Conservation (phyloP, 2,888 invertebrate genomes). For the Stenodera caucasica region DNA sequence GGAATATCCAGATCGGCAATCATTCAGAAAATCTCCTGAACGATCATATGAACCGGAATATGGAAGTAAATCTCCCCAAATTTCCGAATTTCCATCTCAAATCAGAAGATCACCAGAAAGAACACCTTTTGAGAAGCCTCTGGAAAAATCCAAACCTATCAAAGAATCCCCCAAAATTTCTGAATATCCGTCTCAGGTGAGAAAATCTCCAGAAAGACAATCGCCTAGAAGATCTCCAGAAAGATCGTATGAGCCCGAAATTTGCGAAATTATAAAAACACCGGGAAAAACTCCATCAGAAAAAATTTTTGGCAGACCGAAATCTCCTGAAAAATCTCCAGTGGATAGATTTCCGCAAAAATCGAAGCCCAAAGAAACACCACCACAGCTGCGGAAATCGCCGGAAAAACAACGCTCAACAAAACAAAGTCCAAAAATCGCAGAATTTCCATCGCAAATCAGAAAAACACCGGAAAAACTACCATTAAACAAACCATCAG, state of each 20-base stretch:
- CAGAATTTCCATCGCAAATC: conserved; percentile 38
- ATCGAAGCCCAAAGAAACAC: conserved; percentile 2
- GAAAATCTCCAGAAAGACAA: conserved; percentile 31
- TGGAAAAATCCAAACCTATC: conserved; percentile 27
- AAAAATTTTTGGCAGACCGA: too few relatives aligned
- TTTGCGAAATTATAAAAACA: too few relatives aligned
- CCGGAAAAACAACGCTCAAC: conserved; percentile 25
- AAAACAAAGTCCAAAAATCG: conserved; percentile 20
- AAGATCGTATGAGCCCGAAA: too few relatives aligned
- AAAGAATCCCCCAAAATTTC: conserved; percentile 23
- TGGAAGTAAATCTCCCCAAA: conserved; percentile 20
- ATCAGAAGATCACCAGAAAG: conserved; percentile 32
- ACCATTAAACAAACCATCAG: conserved; percentile 29
- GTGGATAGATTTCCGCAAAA: conserved; percentile 22
- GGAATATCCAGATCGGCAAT: conserved; percentile 1
- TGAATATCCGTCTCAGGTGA: conserved; percentile 34
- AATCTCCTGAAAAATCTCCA: conserved; percentile 16
- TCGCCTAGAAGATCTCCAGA: conserved; percentile 30
- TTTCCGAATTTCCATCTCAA: conserved; percentile 39
- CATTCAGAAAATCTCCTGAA: neutral
- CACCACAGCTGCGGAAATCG: conserved; percentile 25
- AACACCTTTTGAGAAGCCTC: conserved; percentile 29
- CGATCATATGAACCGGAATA: conserved; percentile 30
- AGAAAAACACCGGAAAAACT: conserved; percentile 38
- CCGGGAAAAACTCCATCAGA: too few relatives aligned